A percentile compares a stretch with the other conserved stretches of the same genome.
These are phyloP conservation scores for Brachionus calyciflorus DNA, from an alignment of 1,140 invertebrate genomes.

Conservation along the genomic window DNA sequence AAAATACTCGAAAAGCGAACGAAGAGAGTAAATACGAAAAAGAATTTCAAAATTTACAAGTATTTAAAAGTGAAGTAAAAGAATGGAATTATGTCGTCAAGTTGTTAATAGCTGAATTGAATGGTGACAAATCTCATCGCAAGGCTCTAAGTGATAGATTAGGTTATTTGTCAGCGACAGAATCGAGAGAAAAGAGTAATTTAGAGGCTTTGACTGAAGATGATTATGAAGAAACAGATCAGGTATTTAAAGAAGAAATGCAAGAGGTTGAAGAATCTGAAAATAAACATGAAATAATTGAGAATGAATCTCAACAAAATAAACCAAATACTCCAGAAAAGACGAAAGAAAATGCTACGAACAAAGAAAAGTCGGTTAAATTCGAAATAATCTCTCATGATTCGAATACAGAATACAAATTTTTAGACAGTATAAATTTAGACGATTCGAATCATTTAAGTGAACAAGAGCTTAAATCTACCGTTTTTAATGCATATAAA, in stretches of 20 bases:
- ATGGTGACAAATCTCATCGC: constrained; percentile 19
- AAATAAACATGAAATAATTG: neutral
- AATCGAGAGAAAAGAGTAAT: constrained; percentile 11
- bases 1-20: neutral
- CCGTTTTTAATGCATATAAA: constrained; percentile 22
- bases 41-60: constrained; percentile 2
- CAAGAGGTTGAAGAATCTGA: neutral
- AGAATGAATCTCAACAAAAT: neutral
- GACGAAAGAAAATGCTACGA: neutral
- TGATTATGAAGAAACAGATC: neutral
- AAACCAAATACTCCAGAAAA: neutral
- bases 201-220: neutral
- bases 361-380: too few species aligned
- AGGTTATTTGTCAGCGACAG: neutral
- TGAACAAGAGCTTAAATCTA: constrained; percentile 37
- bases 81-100: constrained; percentile 38
- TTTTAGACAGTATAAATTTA: constrained; percentile 6
- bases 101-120: constrained; percentile 15
- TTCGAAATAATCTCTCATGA: constrained; percentile 33
- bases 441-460: constrained; percentile 38
- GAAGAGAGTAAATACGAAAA: neutral
- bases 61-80: constrained; percentile 22
- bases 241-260: neutral
- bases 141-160: constrained; percentile 11
- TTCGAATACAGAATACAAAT: constrained; percentile 30